Conservation (phyloP, 2,113 vertebrate genomes). For the Colossoma macropomum region DNA sequence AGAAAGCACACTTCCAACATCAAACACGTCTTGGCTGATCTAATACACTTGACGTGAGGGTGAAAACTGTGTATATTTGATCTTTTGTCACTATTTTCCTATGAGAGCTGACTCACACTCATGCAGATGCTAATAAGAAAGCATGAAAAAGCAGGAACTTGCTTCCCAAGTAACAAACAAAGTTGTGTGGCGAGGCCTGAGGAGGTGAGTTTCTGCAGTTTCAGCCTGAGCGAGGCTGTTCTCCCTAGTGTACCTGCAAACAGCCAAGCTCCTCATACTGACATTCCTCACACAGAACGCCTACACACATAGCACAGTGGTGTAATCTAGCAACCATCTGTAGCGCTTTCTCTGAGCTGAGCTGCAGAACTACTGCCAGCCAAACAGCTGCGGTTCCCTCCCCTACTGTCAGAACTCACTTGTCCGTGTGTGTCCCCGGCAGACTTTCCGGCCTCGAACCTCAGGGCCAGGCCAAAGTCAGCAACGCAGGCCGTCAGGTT, state of each 20-base stretch:
- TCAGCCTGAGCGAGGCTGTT: not conserved
- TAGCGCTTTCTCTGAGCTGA: not conserved
- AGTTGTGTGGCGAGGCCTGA: not conserved
- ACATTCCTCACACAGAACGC: not conserved
- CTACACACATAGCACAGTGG: not conserved
- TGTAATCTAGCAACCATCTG: not conserved
- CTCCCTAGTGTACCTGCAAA: not conserved
- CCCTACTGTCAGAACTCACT: constrained; percentile 74
- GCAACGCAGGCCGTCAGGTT: constrained; percentile 95
- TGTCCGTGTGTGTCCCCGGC: constrained; percentile 97
- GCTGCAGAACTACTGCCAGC: not conserved
- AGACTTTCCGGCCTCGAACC: constrained; percentile 97
- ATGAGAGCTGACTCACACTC: too few species aligned
- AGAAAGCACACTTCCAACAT: too few species aligned
- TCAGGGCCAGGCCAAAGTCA: constrained; percentile 95
- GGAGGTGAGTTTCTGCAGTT: not conserved
- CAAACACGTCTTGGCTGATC: too few species aligned
- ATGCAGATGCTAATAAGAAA: too few species aligned
- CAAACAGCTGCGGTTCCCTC: constrained; percentile 30
- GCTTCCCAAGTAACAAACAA: not conserved
- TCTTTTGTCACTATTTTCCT: too few species aligned
- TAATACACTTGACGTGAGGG: too few species aligned
- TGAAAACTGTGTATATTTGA: too few species aligned
- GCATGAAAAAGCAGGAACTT: not conserved
- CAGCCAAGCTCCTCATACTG: not conserved